Evolutionary conservation across 35 echinoderm and acorn worm genomes (phyloP).

Genomic region (Heliocidaris erythrogramma): DNA sequence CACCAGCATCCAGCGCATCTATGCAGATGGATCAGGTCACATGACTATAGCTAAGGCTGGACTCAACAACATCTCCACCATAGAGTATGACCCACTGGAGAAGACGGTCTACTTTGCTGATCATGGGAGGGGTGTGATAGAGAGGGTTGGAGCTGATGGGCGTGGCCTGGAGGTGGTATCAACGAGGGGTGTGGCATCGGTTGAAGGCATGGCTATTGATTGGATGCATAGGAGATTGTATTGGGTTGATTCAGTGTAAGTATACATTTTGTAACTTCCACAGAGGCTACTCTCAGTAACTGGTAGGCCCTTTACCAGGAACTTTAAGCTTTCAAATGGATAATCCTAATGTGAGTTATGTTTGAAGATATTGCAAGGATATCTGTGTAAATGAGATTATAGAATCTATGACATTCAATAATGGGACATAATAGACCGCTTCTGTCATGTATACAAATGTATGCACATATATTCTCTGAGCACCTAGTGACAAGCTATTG

Average conservation of each 20-base stretch:
- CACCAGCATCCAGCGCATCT: slow-evolving; percentile 77
- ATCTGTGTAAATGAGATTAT: too few relatives aligned
- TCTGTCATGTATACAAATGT: too few relatives aligned
- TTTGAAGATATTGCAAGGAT: too few relatives aligned
- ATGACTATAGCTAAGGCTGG: slow-evolving; percentile 47
- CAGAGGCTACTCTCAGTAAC: too few relatives aligned
- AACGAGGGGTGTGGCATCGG: slow-evolving; percentile 45
- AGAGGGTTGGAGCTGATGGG: slow-evolving; percentile 68
- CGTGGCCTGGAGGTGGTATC: slow-evolving; percentile 54
- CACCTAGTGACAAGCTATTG: too few relatives aligned
- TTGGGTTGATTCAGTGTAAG: slow-evolving; percentile 90
- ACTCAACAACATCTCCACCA: slow-evolving; percentile 62
- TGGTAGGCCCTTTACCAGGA: too few relatives aligned
- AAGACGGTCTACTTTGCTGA: slow-evolving; percentile 86
- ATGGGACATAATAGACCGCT: too few relatives aligned
- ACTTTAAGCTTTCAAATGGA: too few relatives aligned
- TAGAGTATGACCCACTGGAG: slow-evolving; percentile 72
- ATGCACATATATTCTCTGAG: too few relatives aligned
- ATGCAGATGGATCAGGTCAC: slow-evolving; percentile 83
- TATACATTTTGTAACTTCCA: not conserved
- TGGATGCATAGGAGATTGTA: slow-evolving; percentile 92
- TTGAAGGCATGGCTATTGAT: slow-evolving; percentile 86
- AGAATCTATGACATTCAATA: too few relatives aligned
- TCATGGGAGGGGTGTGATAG: slow-evolving; percentile 71
- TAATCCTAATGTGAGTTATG: too few relatives aligned